Percentiles rank a stretch among this genome's conserved stretches.
Evolutionary conservation across 2,888 invertebrate species (phyloP).

Genomic region (Cordylochernes scorpioides): DNA sequence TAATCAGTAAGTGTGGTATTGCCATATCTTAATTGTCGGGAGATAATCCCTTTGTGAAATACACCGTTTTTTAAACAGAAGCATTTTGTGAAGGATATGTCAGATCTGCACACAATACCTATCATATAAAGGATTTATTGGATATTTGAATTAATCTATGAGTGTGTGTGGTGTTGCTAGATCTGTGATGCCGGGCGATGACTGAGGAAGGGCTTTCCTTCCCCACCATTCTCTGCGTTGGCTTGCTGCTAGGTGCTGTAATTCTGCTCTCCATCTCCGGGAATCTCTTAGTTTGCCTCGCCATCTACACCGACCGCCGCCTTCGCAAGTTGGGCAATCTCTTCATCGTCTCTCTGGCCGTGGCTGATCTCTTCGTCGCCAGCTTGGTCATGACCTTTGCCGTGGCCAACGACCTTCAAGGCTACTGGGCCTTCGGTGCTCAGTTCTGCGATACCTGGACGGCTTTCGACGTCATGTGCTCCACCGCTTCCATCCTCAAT

Average conservation of each 20-base stretch:
- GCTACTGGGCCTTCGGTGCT: slow-evolving; percentile 88
- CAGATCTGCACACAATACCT: too few species aligned
- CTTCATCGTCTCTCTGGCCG: slow-evolving; percentile 62
- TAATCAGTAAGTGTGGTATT: too few species aligned
- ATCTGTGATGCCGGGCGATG: too few species aligned
- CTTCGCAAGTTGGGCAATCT: slow-evolving; percentile 54
- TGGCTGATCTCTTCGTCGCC: slow-evolving; percentile 88
- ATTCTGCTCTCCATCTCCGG: slow-evolving; percentile 22
- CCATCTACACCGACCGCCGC: slow-evolving; percentile 81
- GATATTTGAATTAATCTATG: too few species aligned
- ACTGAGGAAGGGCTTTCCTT: too few species aligned
- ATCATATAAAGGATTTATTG: too few species aligned
- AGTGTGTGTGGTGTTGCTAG: too few species aligned
- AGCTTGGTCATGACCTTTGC: slow-evolving; percentile 95
- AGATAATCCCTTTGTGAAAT: too few species aligned
- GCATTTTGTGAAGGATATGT: too few species aligned
- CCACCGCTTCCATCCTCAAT: slow-evolving; percentile 90
- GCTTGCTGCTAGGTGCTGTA: slow-evolving; percentile 6
- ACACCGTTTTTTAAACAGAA: too few species aligned
- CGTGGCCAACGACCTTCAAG: slow-evolving; percentile 78
- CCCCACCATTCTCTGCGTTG: too few species aligned
- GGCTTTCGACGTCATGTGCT: slow-evolving; percentile 96
- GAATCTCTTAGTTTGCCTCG: slow-evolving; percentile 83
- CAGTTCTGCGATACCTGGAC: slow-evolving; percentile 95
- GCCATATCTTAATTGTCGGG: too few species aligned